These are phyloP conservation scores for Lophotis ruficrista DNA, from an alignment of 2,113 vertebrate genomes.

Conservation along the genomic window DNA sequence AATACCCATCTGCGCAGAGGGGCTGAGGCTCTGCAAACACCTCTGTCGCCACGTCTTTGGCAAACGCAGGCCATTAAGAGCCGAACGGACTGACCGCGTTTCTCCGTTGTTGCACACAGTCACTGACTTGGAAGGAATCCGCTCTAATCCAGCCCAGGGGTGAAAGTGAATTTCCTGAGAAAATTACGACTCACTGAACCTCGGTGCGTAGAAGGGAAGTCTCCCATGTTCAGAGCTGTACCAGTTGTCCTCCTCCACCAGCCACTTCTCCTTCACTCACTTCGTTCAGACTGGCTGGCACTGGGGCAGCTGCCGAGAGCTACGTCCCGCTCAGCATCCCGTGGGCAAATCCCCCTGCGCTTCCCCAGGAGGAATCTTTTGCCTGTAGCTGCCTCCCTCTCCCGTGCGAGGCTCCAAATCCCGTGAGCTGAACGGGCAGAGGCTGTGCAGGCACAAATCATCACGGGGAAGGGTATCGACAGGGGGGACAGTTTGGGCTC, in stretches of 20 bases:
- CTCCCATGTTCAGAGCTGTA: rapidly evolving
- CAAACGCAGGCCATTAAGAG: neutral
- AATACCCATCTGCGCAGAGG: neutral
- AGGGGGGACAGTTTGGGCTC: neutral
- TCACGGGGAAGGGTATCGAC: rapidly evolving
- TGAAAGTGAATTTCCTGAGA: neutral
- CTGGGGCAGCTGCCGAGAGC: neutral
- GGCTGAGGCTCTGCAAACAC: neutral
- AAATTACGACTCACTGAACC: neutral
- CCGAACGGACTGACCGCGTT: rapidly evolving
- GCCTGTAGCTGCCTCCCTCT: neutral
- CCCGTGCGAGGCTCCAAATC: neutral
- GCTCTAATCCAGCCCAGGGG: neutral
- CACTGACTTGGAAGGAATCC: neutral
- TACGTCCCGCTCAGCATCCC: neutral
- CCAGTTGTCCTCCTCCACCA: neutral
- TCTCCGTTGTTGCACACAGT: neutral
- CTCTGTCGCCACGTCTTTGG: neutral
- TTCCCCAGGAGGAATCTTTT: neutral
- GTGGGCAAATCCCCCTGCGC: rapidly evolving
- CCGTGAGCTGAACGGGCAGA: rapidly evolving
- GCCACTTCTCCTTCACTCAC: neutral
- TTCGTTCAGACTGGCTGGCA: neutral
- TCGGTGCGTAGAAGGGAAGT: rapidly evolving
- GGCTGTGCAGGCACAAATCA: neutral